Evolutionary conservation across 2,888 invertebrate genomes (phyloP).

Genomic region (Pristionchus arcanus): DNA sequence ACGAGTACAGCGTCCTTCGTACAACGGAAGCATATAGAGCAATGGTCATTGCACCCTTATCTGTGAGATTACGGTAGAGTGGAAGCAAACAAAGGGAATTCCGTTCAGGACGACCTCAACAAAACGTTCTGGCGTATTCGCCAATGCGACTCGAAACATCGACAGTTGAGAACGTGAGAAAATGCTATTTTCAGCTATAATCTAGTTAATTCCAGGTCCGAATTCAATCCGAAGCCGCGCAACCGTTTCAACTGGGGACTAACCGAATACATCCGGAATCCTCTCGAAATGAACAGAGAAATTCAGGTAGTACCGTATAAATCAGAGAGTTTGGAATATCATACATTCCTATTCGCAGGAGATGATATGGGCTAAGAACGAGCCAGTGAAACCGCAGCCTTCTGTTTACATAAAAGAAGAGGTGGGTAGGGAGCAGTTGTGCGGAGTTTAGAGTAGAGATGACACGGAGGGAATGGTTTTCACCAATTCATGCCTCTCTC

Average conservation of each 20-base stretch:
- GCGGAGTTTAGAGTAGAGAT: neutral
- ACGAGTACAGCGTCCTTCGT: neutral
- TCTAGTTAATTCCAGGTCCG: neutral
- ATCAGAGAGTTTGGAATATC: too few relatives aligned
- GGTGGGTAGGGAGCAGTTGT: neutral
- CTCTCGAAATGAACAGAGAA: neutral
- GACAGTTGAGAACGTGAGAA: conserved; percentile 1
- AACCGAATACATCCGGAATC: neutral
- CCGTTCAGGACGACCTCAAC: neutral
- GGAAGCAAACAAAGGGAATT: neutral
- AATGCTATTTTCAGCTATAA: neutral
- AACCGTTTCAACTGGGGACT: neutral
- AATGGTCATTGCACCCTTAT: neutral
- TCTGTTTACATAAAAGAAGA: neutral
- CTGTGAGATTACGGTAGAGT: neutral
- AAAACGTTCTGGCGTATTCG: neutral
- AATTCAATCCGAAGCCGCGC: conserved; percentile 12
- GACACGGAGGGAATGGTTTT: neutral
- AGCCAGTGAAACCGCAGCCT: neutral
- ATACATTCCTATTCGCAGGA: neutral
- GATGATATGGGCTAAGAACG: neutral
- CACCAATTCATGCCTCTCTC: neutral
- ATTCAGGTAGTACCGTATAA: neutral
- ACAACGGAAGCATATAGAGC: neutral
- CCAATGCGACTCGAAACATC: neutral